Base-by-base conservation (phyloP, 2,888 invertebrate species). In the Phania funesta region DNA sequence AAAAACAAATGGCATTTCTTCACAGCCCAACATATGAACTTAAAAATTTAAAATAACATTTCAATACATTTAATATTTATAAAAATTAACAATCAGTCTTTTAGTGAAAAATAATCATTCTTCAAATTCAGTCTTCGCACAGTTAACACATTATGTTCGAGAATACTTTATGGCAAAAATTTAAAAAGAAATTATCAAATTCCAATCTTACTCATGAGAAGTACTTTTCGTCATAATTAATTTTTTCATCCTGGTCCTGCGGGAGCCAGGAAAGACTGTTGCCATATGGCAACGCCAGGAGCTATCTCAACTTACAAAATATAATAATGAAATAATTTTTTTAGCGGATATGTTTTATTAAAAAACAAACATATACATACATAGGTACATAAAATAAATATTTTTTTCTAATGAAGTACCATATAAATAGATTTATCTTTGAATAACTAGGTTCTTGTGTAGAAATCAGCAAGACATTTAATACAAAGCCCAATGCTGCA, bases 31-130 rank as follows among this genome's bases (percentile, higher is more conserved):
- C 3, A 20, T 24, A 48, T 48, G 24, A 11, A 48, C 11, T 24
- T 29, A 9, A 26, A 16, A 54, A 29, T 29, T n/a, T 16, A 54
- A 54, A 26, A 29, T n/a, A 54, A 54, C 26, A 54, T 54, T 26
- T n/a, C 29, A 54, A 54, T 22, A 54, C 3, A 26, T 13, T 29
- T 48, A 9, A 24, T 48, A 48, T 8, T 48, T 9, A 22, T 48
- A 48, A 48, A 48, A 48, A 48, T 3, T 48, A 48, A 48, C 48
- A 20, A 48, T 20, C 22, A 48, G 48, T 48, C 20, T 48, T 48
- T 54, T 54, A 54, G 29, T 29, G n/a, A 16, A 54, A 54, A 54
- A 29, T 29, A 54, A n/a, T 54, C n/a, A 54, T 18, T 54, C 52
- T 22, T 48, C 22, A 11, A 48, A 48, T 48, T 48, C 22, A 48